These are phyloP conservation scores for Orthonychiurus folsomi DNA, from an alignment of 2,888 invertebrate genomes.

Conservation along the genomic window DNA sequence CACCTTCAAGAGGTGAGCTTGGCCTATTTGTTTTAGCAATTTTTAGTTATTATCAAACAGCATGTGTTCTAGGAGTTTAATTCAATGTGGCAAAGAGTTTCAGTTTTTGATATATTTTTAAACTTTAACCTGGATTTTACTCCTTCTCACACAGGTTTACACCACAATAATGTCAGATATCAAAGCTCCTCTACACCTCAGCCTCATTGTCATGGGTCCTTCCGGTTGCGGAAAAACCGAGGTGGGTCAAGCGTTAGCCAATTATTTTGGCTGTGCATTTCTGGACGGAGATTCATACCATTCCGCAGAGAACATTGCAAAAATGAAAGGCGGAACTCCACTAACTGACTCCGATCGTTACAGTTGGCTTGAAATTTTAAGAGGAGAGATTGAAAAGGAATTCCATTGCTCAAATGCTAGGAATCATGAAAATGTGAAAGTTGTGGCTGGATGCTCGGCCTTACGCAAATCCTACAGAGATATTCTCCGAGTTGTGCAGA, in stretches of 20 bases:
- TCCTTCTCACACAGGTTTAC: too few relatives aligned
- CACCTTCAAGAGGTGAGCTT: too few relatives aligned
- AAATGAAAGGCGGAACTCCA: conserved; percentile 26
- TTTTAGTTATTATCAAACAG: too few relatives aligned
- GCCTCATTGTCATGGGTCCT: conserved; percentile 28
- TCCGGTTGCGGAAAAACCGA: conserved; percentile 31
- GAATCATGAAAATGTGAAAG: neutral
- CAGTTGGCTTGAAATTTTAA: conserved; percentile 19
- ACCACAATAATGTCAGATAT: too few relatives aligned
- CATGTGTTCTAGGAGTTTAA: too few relatives aligned
- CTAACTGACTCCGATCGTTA: conserved; percentile 27
- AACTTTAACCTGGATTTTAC: too few relatives aligned
- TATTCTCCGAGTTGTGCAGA: conserved; percentile 18
- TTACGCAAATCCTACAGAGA: conserved; percentile 21
- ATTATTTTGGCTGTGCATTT: conserved; percentile 17
- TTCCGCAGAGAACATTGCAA: conserved; percentile 21
- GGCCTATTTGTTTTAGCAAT: too few relatives aligned
- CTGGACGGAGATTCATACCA: conserved; percentile 27
- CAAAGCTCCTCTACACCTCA: too few relatives aligned
- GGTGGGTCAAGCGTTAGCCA: conserved; percentile 22
- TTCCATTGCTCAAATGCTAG: neutral
- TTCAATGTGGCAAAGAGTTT: too few relatives aligned
- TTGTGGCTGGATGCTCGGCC: conserved; percentile 26
- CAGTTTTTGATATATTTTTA: too few relatives aligned
- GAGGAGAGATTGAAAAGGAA: neutral